Conservation (phyloP, 2,797 vertebrate genomes). For the Peromyscus aztecus region DNA sequence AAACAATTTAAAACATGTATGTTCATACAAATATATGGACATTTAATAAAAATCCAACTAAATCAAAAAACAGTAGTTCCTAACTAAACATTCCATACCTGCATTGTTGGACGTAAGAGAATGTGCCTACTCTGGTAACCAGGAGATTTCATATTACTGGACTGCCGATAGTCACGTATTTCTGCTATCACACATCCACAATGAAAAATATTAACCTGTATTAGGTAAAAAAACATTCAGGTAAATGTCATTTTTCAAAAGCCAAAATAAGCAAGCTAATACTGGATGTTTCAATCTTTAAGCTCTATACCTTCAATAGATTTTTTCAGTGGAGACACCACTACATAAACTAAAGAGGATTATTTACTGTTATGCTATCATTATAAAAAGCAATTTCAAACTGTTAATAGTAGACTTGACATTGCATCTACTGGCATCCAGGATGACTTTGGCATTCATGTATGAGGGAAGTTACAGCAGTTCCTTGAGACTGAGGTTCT, state of each 20-base stretch:
- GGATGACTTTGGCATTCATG: neutral
- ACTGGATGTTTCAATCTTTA: neutral
- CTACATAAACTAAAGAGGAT: neutral
- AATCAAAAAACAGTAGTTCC: slow-evolving; percentile 21
- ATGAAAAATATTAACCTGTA: slow-evolving; percentile 99
- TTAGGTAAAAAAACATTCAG: slow-evolving; percentile 49
- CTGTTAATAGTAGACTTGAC: neutral
- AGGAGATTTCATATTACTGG: slow-evolving; percentile 95
- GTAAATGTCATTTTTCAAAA: slow-evolving; percentile 58
- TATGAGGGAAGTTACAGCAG: neutral
- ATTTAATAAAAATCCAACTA: slow-evolving; percentile 57
- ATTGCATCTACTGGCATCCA: neutral
- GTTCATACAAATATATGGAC: slow-evolving; percentile 1
- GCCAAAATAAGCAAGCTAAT: neutral
- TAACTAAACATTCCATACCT: slow-evolving; percentile 88
- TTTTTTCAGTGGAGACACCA: neutral
- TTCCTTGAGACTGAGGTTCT: neutral
- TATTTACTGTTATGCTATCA: slow-evolving; percentile 5
- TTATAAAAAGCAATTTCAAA: slow-evolving; percentile 31
- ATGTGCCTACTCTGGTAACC: slow-evolving; percentile 96
- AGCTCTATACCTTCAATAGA: neutral
- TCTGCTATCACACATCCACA: slow-evolving; percentile 99
- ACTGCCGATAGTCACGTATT: slow-evolving; percentile 98
- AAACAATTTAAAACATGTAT: slow-evolving; percentile 15
- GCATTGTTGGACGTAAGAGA: slow-evolving; percentile 98